These are phyloP conservation scores for Grantiella picta DNA, from an alignment of 2,113 vertebrate genomes.

Conservation along the genomic window DNA sequence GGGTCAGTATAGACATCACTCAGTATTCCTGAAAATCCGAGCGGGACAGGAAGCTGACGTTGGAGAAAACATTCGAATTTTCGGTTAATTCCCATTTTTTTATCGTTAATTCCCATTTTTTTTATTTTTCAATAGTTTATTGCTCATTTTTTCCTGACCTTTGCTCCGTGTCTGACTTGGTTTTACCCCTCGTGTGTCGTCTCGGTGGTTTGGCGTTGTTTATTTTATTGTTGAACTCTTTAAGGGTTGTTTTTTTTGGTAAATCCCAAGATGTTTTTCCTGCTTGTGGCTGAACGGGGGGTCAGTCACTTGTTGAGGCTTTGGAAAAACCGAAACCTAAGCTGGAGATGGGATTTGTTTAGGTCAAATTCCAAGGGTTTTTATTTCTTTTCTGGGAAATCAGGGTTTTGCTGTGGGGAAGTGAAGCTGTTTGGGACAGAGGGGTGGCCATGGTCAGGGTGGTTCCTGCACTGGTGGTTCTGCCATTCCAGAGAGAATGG, in stretches of 20 bases:
- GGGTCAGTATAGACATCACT: background rate
- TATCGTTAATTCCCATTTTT: rapidly evolving
- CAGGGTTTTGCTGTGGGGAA: background rate
- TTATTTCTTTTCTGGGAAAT: background rate
- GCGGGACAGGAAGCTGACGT: background rate
- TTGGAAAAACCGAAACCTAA: background rate
- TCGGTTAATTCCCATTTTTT: background rate
- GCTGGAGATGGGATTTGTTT: background rate
- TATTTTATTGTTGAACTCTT: background rate
- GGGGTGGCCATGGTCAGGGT: background rate
- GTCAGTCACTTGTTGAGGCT: background rate
- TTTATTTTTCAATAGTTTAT: background rate
- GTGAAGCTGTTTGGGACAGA: background rate
- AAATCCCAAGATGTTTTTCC: background rate
- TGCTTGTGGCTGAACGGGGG: background rate
- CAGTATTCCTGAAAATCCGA: background rate
- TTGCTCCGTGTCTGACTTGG: background rate
- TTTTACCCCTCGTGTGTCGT: background rate
- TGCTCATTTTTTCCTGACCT: background rate
- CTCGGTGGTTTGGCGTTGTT: background rate
- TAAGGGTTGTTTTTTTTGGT: background rate
- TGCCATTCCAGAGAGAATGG: no score
- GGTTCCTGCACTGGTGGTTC: no score
- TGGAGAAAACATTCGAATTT: background rate
- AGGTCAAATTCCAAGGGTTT: background rate